Conservation (phyloP, 2,888 invertebrate genomes). For the Melipona bicolor region DNA sequence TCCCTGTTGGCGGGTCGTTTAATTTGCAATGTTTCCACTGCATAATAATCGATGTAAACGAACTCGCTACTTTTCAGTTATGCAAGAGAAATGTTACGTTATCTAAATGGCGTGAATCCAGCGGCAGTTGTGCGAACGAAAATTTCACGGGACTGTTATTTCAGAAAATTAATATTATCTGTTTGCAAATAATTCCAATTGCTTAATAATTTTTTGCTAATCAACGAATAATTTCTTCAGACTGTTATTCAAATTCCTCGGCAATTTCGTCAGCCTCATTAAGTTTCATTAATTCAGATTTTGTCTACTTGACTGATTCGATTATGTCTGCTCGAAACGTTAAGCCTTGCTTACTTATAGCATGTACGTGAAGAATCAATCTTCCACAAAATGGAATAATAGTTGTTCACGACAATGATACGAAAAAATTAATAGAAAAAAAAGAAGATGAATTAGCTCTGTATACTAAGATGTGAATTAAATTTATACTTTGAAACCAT, state of each 20-base stretch:
- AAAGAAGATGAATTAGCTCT: too few relatives aligned
- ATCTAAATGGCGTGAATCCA: neutral
- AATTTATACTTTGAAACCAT: too few relatives aligned
- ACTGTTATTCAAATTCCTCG: neutral
- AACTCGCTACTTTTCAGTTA: conserved; percentile 28
- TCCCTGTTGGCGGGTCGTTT: neutral
- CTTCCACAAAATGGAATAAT: neutral
- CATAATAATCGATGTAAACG: conserved; percentile 40
- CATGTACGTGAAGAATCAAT: neutral
- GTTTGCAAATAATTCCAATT: conserved; percentile 18
- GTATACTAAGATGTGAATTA: too few relatives aligned
- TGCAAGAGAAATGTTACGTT: conserved; percentile 45
- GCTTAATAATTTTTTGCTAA: neutral
- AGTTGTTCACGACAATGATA: neutral
- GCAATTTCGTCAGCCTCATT: neutral
- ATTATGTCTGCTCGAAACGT: neutral
- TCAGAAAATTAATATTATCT: neutral
- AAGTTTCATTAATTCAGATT: neutral
- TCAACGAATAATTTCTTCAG: too few relatives aligned
- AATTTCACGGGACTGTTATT: conserved; percentile 31
- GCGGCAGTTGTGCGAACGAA: neutral
- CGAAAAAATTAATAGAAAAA: too few relatives aligned
- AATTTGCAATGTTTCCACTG: conserved; percentile 33
- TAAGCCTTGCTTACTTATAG: neutral
- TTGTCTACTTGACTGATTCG: neutral